A percentile compares a stretch with the other conserved stretches of the same genome.
phyloP scores from a whole-genome alignment of 1,140 invertebrate species.

The Cylas formicarius region DNA sequence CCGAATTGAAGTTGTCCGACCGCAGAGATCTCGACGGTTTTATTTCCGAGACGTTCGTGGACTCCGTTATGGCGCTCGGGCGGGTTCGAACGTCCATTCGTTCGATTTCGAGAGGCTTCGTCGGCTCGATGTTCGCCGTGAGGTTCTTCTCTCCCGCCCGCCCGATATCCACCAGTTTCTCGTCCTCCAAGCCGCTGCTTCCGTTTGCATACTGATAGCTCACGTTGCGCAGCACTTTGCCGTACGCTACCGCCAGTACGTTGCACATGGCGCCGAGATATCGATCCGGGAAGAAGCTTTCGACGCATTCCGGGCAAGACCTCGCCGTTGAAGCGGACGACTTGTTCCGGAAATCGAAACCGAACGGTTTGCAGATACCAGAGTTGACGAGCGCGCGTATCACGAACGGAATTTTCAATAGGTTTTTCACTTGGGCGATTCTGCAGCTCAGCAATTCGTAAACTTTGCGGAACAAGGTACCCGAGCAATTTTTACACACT shows the following conservation, averaged over 20 bases:
- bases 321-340: slow-evolving; percentile 2
- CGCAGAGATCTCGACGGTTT: slow-evolving; percentile 40
- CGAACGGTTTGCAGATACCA: slow-evolving; percentile 49
- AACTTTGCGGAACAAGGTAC: slow-evolving; percentile 52
- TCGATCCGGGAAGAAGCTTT: slow-evolving; percentile 52
- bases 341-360: slow-evolving; percentile 51
- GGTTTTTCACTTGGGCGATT: slow-evolving; percentile 46
- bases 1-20: slow-evolving; percentile 13
- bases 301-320: slow-evolving; percentile 11
- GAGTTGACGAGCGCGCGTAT: slow-evolving; percentile 49
- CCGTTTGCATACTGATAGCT: slow-evolving; percentile 37
- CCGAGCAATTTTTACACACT: slow-evolving; percentile 62
- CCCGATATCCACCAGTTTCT: slow-evolving; percentile 13
- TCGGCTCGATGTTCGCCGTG: slow-evolving; percentile 1
- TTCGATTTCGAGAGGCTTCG: slow-evolving; percentile 11
- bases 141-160: not conserved
- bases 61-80: slow-evolving; percentile 13
- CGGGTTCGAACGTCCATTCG: slow-evolving; percentile 5
- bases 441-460: slow-evolving; percentile 61
- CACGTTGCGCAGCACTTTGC: slow-evolving; percentile 59
- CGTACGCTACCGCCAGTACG: slow-evolving; percentile 56
- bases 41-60: slow-evolving; percentile 30
- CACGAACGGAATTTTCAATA: slow-evolving; percentile 50
- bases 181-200: slow-evolving; percentile 21
- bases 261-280: slow-evolving; percentile 73